Percentiles rank a stretch among this genome's conserved stretches.
These are phyloP conservation scores for Selene dorsalis DNA, from an alignment of 2,797 vertebrate species.

Conservation along the genomic window DNA sequence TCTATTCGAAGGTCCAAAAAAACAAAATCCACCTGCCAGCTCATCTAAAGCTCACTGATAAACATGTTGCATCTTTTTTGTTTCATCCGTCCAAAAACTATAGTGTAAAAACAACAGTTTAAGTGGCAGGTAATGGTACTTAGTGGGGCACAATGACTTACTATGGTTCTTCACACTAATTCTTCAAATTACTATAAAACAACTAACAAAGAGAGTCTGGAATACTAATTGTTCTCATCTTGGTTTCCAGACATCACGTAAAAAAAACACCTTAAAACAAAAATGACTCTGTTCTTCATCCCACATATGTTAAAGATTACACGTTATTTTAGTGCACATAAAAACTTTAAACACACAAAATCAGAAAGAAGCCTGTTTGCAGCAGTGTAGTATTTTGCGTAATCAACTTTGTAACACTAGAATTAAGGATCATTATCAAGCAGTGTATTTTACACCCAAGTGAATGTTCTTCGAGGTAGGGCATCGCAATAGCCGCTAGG, in stretches of 20 bases:
- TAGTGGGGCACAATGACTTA: neutral
- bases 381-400: conserved; percentile 21
- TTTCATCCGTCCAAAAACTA: neutral
- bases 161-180: neutral
- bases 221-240: neutral
- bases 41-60: neutral
- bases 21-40: neutral
- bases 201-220: neutral
- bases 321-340: conserved; percentile 35
- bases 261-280: neutral
- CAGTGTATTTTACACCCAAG: conserved; percentile 20
- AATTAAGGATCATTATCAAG: conserved; percentile 18
- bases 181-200: neutral
- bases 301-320: conserved; percentile 31
- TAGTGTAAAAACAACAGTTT: neutral
- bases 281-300: neutral
- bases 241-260: neutral
- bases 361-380: conserved; percentile 23
- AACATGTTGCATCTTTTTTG: neutral
- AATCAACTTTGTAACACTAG: conserved; percentile 23
- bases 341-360: conserved; percentile 20
- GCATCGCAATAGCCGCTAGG: conserved; percentile 72
- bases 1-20: neutral
- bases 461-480: conserved; percentile 55
- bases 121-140: neutral